phyloP scores from a whole-genome alignment of 2,113 vertebrate genomes.

The Tyto alba region DNA sequence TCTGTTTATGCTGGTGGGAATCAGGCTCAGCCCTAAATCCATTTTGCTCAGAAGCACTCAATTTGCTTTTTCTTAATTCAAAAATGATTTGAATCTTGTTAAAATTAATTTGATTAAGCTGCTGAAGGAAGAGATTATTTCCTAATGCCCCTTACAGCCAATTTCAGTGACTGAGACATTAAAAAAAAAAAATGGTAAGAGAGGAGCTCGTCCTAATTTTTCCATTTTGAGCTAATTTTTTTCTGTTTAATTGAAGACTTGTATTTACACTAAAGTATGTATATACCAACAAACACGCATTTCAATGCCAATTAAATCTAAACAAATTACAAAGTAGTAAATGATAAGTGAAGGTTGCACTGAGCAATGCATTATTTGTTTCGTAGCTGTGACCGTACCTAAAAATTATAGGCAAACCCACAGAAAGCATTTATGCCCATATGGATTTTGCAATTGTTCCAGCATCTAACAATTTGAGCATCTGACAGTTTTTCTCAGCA shows the following conservation, averaged over 20 bases:
- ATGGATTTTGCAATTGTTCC: background rate
- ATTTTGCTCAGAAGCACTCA: background rate
- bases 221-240: background rate
- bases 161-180: background rate
- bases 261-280: background rate
- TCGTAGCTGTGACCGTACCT: background rate
- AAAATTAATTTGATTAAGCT: slow-evolving; percentile 12
- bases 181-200: background rate
- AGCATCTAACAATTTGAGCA: background rate
- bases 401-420: background rate
- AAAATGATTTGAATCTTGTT: slow-evolving; percentile 19
- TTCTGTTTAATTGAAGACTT: background rate
- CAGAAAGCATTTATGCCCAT: background rate
- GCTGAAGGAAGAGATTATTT: background rate
- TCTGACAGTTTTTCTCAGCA: background rate
- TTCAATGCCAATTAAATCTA: background rate
- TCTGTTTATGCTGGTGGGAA: background rate
- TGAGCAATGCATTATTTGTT: background rate
- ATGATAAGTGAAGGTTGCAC: background rate
- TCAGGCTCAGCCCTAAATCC: background rate
- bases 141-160: background rate
- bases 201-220: background rate
- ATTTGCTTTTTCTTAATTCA: slow-evolving; percentile 37
- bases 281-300: background rate
- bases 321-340: background rate